Base-by-base conservation (phyloP, 2,888 invertebrate genomes). In the Theretra japonica region DNA sequence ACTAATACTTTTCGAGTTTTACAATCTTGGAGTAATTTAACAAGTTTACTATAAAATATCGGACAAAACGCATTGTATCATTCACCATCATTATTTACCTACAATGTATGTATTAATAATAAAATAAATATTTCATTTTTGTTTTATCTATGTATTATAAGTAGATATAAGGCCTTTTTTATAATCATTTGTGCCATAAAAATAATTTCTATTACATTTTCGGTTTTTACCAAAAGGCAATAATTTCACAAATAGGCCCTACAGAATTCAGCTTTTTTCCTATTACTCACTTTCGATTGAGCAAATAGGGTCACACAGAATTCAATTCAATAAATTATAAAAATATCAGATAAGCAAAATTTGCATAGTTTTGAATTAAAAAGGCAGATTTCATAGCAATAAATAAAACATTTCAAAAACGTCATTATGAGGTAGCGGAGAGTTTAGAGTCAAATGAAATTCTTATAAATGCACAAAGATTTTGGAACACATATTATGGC, bases 1-100 rank as follows among this genome's bases (percentile, higher is more conserved):
- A 23, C 23, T 65, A 65, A 48, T 65, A 65, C 65, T 65, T 65
- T 21, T 48, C 53, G 23, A 48, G 23, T 65, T 48, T 11, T 65
- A 48, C 4, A 33, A 53, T 53, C 53, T 62, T 62, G 17, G 28
- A 11, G 5, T 19, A 41, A 17, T 59, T 28, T 19, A 17, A 28
- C 4, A 17, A 28, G 25, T 17, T 23, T 11, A 15, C 17, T 25
- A 59, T 59, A 28, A 19, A 59, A 25, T 59, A 59, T 59, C 6
- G 4, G 17, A 59, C 11, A 25, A 25, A 25, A 17, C 11, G 19
- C 50, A 53, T 53, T n/a, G n/a, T 41, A 41, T 33, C 33, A 33
- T 15, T 41, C 41, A 41, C 41, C 41, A 41, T 41, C 41, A 3
- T 41, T 41, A 41, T 41, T 41, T 15, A 15, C 11, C 41, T 41